Percentiles rank a stretch among this genome's conserved stretches.
phyloP scores from a whole-genome alignment of 1,140 invertebrate species.

The Drosophila tristis region DNA sequence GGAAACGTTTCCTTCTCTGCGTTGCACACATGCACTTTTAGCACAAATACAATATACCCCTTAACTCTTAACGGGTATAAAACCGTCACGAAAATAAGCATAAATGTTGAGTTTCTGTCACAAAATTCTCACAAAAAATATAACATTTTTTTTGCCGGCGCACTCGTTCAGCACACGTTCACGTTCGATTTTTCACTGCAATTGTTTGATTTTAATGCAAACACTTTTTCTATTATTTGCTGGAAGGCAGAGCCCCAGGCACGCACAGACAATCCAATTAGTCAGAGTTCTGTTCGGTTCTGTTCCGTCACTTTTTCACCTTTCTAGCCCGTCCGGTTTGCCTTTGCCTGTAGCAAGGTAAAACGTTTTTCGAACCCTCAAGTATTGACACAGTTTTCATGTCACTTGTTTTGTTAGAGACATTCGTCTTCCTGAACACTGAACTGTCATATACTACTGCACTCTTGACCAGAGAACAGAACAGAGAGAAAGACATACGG shows the following conservation, averaged over 20 bases:
- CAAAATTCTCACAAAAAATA: background rate
- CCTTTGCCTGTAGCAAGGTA: constrained; percentile 43
- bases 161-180: constrained; percentile 63
- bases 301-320: constrained; percentile 28
- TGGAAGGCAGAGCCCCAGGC: constrained; percentile 27
- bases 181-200: constrained; percentile 80
- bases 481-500: background rate
- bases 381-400: constrained; percentile 74
- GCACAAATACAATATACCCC: no score
- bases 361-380: constrained; percentile 53
- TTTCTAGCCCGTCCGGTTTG: constrained; percentile 19
- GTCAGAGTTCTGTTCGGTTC: constrained; percentile 11
- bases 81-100: background rate
- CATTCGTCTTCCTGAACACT: constrained; percentile 63
- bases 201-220: constrained; percentile 78
- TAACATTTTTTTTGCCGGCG: constrained; percentile 13
- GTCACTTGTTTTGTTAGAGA: constrained; percentile 47
- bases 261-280: constrained; percentile 75
- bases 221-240: constrained; percentile 62
- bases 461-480: no score
- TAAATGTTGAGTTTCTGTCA: no score
- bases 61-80: no score
- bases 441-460: constrained; percentile 33
- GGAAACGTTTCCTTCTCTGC: no score
- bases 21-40: no score